Conservation (phyloP, 2,113 vertebrate species). For the Collichthys lucidus region DNA sequence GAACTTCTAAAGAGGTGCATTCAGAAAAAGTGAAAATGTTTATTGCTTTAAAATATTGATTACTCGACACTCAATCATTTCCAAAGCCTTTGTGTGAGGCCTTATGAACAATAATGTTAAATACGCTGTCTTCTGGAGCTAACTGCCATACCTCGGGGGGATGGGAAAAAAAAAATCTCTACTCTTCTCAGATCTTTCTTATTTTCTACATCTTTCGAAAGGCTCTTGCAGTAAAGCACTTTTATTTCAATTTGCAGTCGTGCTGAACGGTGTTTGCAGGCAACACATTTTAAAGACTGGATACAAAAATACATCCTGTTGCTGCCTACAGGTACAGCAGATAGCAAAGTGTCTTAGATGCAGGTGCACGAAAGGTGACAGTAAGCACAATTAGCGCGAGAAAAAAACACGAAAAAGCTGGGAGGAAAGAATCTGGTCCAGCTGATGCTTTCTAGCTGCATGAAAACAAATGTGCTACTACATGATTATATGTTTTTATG, state of each 20-base stretch:
- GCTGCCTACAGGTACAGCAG: not conserved
- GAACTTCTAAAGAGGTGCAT: constrained; percentile 24
- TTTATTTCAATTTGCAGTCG: not conserved
- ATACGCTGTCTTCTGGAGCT: constrained; percentile 28
- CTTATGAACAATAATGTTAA: constrained; percentile 11
- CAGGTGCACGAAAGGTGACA: not conserved
- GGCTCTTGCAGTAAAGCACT: not conserved
- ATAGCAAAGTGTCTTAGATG: constrained; percentile 10
- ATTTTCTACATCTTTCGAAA: not conserved
- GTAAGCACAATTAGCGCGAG: constrained; percentile 10
- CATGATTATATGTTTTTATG: no score
- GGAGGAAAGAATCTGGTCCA: not conserved
- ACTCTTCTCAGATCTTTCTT: not conserved
- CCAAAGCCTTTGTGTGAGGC: not conserved
- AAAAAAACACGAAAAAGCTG: not conserved
- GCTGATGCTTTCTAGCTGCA: constrained; percentile 16
- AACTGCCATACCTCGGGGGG: not conserved
- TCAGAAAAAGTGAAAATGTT: constrained; percentile 49
- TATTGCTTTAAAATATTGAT: constrained; percentile 51
- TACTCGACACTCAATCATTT: constrained; percentile 8
- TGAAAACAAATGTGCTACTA: not conserved
- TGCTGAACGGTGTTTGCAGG: not conserved
- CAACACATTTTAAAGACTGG: not conserved
- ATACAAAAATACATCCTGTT: not conserved
- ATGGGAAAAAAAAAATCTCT: not conserved